Evolutionary conservation across 2,888 invertebrate species (phyloP), one percentile per base, ranked within the genome.

Genomic region (Drosophila prostipennis): DNA sequence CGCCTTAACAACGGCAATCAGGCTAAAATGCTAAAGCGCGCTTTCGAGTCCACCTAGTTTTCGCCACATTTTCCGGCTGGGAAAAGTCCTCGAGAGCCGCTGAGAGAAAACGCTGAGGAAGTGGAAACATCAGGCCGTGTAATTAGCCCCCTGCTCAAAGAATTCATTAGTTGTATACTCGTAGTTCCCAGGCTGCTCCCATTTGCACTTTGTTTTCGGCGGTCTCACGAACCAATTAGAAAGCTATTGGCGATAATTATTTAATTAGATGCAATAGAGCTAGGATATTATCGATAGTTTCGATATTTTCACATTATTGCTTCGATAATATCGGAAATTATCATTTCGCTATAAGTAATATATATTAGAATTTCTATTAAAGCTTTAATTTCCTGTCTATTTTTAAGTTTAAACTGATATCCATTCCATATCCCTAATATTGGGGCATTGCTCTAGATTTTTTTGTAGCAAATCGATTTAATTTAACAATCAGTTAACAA

Each of bases 21-120:
- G 26, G 48, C 70, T 13, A 61, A 61, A 61, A 48, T 26, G 45
- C 70, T 69, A 43, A 68, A 65, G 65, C 39, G 56, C 48, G 26
- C 49, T 43, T 67, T 68, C 7, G 56, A 68, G 67, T 39, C 68
- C 16, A 39, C 51, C 32, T 51, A 51, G 43, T 45, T 36, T 7
- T 37, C 19, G 13, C 29, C 26, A 6, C 29, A 26, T 34, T 48
- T 40, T 36, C 32, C 55, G 34, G 40, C 29, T 29, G 16, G 37
- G 39, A 34, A 42, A 60, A 43, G 16, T 59, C 43, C 36, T 60
- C 36, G 23, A 46, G 43, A 26, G 29, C 16, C 19, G 34, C 19
- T 2, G 16, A 16, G 13, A 32, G 34, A 36, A 36, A 36, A 34
- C 8, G 16, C 45, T 13, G 46, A 11, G 46, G 29, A 40, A 29